Percentiles rank a stretch among this genome's conserved stretches.
Evolutionary conservation across 2,888 invertebrate species (phyloP).

Genomic region (Sialis lutaria): DNA sequence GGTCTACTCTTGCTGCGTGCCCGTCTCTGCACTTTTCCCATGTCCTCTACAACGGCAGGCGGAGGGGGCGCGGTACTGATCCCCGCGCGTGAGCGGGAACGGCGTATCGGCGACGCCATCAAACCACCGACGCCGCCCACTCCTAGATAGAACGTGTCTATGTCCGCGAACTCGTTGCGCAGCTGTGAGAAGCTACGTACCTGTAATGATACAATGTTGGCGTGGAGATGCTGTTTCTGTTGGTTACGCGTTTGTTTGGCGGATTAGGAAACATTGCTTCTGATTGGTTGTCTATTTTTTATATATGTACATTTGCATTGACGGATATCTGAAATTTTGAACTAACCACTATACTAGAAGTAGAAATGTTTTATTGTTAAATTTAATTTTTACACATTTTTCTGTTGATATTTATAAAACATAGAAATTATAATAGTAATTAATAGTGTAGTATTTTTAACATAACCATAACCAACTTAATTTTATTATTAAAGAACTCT

Average conservation of each 20-base stretch:
- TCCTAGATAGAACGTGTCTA: conserved; percentile 78
- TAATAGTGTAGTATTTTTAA: no score
- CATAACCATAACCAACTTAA: no score
- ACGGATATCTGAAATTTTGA: no score
- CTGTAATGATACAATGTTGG: conserved; percentile 24
- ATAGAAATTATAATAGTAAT: no score
- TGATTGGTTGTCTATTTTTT: no score
- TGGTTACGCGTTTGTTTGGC: not conserved
- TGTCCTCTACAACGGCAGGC: conserved; percentile 30
- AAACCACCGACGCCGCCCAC: conserved; percentile 25
- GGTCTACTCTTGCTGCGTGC: conserved; percentile 75
- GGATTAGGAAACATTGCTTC: not conserved
- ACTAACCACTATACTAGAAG: no score
- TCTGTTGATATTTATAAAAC: no score
- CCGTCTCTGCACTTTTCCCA: conserved; percentile 34
- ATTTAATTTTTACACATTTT: no score
- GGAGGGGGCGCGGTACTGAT: conserved; percentile 27
- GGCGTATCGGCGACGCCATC: conserved; percentile 41
- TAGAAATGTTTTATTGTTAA: no score
- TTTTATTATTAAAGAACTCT: no score
- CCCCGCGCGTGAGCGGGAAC: conserved; percentile 44
- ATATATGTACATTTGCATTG: no score
- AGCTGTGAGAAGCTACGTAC: conserved; percentile 87
- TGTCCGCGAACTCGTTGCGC: conserved; percentile 79
- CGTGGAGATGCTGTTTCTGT: no score